Conservation (phyloP, 2,113 vertebrate genomes). For the Cairina moschata region DNA sequence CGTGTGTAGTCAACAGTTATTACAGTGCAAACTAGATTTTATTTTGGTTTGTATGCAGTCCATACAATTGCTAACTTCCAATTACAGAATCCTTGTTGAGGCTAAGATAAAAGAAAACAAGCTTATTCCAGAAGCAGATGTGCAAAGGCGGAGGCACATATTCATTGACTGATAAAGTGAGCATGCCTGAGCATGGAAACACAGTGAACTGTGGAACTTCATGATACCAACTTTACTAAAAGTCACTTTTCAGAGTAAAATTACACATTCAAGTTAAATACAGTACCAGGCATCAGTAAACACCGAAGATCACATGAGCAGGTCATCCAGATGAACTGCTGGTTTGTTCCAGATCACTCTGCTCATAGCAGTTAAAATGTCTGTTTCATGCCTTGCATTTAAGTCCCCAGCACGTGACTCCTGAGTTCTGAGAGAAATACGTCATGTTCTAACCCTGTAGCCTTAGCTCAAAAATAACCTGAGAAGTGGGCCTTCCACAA, state of each 20-base stretch:
- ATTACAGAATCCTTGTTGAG: background rate
- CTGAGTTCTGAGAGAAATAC: constrained; percentile 7
- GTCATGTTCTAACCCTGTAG: background rate
- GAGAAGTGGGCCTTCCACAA: constrained; percentile 40
- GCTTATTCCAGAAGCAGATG: constrained; percentile 1
- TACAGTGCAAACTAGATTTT: background rate
- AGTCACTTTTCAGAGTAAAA: background rate
- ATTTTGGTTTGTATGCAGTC: constrained; percentile 1
- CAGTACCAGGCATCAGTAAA: background rate
- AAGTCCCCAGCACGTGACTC: background rate
- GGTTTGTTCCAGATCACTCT: background rate
- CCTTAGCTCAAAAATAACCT: constrained; percentile 39
- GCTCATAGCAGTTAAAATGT: background rate
- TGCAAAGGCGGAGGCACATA: background rate
- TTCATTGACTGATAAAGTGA: background rate
- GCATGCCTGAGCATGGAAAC: background rate
- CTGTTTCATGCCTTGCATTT: background rate
- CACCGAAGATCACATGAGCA: background rate
- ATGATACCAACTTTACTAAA: background rate
- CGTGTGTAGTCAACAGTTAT: background rate
- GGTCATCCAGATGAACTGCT: background rate
- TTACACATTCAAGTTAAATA: background rate
- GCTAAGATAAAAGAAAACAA: background rate
- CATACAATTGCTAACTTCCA: background rate
- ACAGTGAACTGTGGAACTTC: background rate